These are phyloP conservation scores for Megalops atlanticus DNA, from an alignment of 2,113 vertebrate genomes.

Conservation along the genomic window DNA sequence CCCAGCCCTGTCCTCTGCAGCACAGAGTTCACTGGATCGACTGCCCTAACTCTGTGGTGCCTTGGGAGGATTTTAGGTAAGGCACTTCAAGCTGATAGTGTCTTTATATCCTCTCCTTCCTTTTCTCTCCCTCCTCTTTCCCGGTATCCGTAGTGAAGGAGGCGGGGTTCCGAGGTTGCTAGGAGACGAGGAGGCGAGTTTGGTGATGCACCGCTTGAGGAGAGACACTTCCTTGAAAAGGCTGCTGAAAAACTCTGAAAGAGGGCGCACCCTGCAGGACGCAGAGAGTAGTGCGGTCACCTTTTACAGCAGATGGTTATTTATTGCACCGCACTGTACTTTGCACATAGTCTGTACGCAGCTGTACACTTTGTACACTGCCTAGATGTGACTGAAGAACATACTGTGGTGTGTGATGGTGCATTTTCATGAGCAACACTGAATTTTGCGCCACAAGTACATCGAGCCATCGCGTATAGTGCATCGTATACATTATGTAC, in stretches of 20 bases:
- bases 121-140: constrained; percentile 50
- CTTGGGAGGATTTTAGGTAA: background rate
- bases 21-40: constrained; percentile 16
- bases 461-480: no score
- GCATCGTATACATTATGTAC: background rate
- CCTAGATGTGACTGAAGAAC: no score
- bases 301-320: background rate
- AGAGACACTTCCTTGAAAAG: constrained; percentile 26
- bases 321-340: background rate
- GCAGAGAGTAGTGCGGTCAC: background rate
- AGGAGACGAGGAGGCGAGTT: constrained; percentile 63
- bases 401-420: no score
- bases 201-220: constrained; percentile 50
- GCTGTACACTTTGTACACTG: no score
- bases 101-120: background rate
- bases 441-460: no score
- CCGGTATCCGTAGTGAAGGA: constrained; percentile 60
- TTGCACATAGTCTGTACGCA: no score
- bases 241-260: constrained; percentile 35
- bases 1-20: constrained; percentile 45
- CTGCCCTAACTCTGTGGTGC: background rate
- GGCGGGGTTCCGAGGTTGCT: constrained; percentile 67
- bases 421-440: no score
- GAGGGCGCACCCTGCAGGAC: constrained; percentile 56
- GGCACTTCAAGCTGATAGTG: background rate